These are phyloP conservation scores for Malurus leucopterus DNA, from an alignment of 2,797 vertebrate species.

Conservation along the genomic window DNA sequence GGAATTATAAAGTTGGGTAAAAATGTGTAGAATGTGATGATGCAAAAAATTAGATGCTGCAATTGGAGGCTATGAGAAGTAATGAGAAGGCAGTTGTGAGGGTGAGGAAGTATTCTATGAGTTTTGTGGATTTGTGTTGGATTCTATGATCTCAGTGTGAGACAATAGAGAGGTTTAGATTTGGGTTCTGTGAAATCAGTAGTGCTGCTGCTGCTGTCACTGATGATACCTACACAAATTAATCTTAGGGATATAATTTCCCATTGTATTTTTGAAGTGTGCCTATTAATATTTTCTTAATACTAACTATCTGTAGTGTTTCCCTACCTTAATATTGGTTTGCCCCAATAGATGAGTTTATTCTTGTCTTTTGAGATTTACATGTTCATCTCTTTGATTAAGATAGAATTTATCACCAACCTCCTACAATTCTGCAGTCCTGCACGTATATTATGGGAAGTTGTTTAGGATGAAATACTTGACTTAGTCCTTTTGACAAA, in stretches of 20 bases:
- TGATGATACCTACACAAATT: background rate
- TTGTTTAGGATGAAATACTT: background rate
- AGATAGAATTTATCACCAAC: background rate
- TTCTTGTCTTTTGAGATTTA: background rate
- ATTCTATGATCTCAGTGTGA: background rate
- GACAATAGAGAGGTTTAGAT: background rate
- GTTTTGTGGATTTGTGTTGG: background rate
- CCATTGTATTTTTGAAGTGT: background rate
- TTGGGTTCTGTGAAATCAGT: background rate
- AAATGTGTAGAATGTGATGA: background rate
- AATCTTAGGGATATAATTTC: background rate
- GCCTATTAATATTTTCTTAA: background rate
- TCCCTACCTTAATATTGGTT: background rate
- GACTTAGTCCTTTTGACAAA: background rate
- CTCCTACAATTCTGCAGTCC: background rate
- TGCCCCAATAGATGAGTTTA: background rate
- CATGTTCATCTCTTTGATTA: background rate
- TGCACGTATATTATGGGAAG: background rate
- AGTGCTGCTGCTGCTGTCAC: background rate
- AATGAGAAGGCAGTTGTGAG: background rate
- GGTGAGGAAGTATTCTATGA: background rate
- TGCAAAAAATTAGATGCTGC: background rate
- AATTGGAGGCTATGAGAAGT: background rate
- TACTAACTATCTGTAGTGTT: background rate
- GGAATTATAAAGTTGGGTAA: background rate